Evolutionary conservation across 2,113 vertebrate genomes (phyloP).

Genomic region (Lethenteron reissneri): DNA sequence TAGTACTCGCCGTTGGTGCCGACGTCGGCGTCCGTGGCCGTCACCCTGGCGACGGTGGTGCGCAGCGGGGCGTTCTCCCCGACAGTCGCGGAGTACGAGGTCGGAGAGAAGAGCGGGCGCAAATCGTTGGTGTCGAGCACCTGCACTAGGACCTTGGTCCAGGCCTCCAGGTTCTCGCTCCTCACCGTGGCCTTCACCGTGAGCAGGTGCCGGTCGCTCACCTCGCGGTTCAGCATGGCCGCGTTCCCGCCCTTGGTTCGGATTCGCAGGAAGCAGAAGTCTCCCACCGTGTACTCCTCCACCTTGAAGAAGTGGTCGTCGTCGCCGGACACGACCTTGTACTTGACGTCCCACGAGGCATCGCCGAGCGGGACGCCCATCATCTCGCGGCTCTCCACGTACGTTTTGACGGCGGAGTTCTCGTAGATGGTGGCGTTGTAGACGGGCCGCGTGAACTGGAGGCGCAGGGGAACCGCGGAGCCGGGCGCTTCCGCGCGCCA

Average conservation of each 20-base stretch:
- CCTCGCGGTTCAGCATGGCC: conserved; percentile 83
- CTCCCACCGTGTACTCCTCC: conserved; percentile 68
- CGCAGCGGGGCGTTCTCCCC: conserved; percentile 77
- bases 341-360: conserved; percentile 78
- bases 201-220: conserved; percentile 80
- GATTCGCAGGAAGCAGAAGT: conserved; percentile 90
- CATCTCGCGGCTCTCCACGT: conserved; percentile 58
- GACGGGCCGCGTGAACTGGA: conserved; percentile 56
- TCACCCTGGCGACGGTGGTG: conserved; percentile 91
- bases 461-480: conserved; percentile 21
- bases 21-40: conserved; percentile 85
- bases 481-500: too few relatives aligned
- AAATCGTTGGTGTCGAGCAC: conserved; percentile 97
- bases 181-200: conserved; percentile 70
- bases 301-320: conserved; percentile 95
- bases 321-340: conserved; percentile 77
- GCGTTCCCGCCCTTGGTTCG: conserved; percentile 93
- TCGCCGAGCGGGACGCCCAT: conserved; percentile 64
- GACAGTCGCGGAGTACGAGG: conserved; percentile 78
- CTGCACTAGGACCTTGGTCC: conserved; percentile 79
- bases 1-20: conserved; percentile 97
- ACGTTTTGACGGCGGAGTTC: conserved; percentile 87
- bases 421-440: conserved; percentile 80
- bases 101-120: conserved; percentile 92
- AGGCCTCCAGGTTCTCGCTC: conserved; percentile 68